These are phyloP conservation scores for Drosophila suzukii DNA, from an alignment of 1,140 invertebrate species.

Conservation along the genomic window DNA sequence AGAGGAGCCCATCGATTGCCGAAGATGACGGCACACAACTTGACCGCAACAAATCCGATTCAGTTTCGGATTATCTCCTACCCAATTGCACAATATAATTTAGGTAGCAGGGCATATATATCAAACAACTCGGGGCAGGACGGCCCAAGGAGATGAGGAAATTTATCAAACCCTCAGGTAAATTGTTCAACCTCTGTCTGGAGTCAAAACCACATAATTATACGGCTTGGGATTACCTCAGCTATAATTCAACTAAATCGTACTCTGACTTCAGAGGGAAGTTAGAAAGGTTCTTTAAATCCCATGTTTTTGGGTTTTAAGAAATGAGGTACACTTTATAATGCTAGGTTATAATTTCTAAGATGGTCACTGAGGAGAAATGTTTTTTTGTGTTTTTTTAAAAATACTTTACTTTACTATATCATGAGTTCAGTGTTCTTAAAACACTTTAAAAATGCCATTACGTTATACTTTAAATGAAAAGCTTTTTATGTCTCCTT, in stretches of 20 bases:
- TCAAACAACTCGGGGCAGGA: slow-evolving; percentile 7
- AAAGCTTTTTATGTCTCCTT: neutral
- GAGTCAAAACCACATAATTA: slow-evolving; percentile 39
- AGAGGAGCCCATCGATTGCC: slow-evolving; percentile 25
- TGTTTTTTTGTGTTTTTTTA: too few species aligned
- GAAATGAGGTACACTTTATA: neutral
- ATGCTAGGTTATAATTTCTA: neutral
- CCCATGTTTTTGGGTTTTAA: neutral
- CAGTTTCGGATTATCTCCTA: slow-evolving; percentile 37
- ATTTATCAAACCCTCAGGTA: slow-evolving; percentile 41
- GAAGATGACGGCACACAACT: slow-evolving; percentile 33
- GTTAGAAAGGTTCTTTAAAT: neutral
- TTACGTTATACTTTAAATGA: neutral
- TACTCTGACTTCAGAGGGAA: neutral
- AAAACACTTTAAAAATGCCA: neutral
- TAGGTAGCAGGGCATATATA: slow-evolving; percentile 31
- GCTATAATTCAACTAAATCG: slow-evolving; percentile 41
- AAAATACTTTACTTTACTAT: too few species aligned
- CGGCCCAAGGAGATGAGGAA: slow-evolving; percentile 10
- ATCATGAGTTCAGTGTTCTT: too few species aligned
- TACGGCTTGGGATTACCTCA: slow-evolving; percentile 25
- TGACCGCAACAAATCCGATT: slow-evolving; percentile 40
- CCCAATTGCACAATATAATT: slow-evolving; percentile 41
- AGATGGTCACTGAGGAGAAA: too few species aligned
- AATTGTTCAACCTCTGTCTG: slow-evolving; percentile 19